A percentile compares a stretch with the other conserved stretches of the same genome.
phyloP scores from a whole-genome alignment of 2,888 invertebrate species.

The Lasius platythorax region DNA sequence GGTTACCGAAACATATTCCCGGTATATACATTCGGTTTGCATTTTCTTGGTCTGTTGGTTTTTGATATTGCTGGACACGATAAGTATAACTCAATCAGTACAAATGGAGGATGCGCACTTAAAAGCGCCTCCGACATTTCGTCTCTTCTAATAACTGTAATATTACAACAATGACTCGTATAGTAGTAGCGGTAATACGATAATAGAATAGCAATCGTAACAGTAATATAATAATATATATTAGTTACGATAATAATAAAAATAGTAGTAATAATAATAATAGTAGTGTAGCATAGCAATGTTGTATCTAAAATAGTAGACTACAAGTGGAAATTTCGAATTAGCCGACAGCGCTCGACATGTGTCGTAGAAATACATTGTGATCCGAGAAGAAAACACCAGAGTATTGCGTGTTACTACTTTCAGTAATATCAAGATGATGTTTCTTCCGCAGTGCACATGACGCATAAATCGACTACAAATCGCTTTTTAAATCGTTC shows the following conservation, averaged over 20 bases:
- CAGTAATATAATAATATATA: constrained; percentile 61
- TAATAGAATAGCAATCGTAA: constrained; percentile 68
- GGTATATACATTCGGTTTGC: constrained; percentile 46
- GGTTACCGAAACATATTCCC: constrained; percentile 48
- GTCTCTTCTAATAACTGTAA: constrained; percentile 32
- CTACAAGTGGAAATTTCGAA: constrained; percentile 56
- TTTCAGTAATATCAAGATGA: constrained; percentile 42
- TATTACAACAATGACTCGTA: constrained; percentile 59
- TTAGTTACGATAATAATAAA: constrained; percentile 61
- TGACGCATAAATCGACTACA: not conserved
- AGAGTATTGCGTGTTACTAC: constrained; percentile 22
- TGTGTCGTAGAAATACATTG: not conserved
- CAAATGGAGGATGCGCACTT: constrained; percentile 26
- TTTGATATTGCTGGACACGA: constrained; percentile 65
- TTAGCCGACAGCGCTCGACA: constrained; percentile 16
- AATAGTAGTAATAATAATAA: constrained; percentile 60
- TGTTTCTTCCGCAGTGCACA: not conserved
- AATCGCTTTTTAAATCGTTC: not conserved
- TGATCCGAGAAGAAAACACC: constrained; percentile 2
- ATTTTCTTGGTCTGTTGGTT: constrained; percentile 65
- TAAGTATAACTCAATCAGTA: constrained; percentile 60
- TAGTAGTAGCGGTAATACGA: constrained; percentile 69
- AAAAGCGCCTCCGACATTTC: not conserved
- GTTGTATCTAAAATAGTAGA: constrained; percentile 52
- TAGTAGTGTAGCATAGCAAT: constrained; percentile 27